Conservation (phyloP, 2,888 invertebrate species). For the Cabera pusaria region DNA sequence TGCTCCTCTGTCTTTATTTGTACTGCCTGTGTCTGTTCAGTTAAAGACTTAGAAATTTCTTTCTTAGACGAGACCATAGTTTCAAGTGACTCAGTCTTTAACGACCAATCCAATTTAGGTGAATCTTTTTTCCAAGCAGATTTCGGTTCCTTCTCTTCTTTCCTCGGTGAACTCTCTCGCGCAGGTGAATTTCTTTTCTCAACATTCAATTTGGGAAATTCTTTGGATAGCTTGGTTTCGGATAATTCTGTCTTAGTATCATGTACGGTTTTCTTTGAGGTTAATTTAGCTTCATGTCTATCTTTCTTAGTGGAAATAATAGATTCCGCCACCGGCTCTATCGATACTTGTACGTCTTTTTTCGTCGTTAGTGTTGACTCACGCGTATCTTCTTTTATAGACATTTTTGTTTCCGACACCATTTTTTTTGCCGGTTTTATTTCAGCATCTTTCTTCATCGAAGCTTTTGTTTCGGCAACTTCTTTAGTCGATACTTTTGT, state of each 20-base stretch:
- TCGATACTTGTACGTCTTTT: slow-evolving; percentile 1
- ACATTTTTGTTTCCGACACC: slow-evolving; percentile 1
- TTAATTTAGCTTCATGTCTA: neutral
- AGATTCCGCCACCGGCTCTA: slow-evolving; percentile 1
- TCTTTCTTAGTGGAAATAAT: slow-evolving; percentile 8
- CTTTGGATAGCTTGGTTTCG: slow-evolving; percentile 1
- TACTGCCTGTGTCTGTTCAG: slow-evolving; percentile 41
- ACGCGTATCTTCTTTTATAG: neutral
- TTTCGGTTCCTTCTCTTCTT: slow-evolving; percentile 14
- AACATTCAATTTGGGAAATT: slow-evolving; percentile 6
- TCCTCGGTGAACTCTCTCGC: slow-evolving; percentile 19
- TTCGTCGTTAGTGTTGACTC: too few relatives aligned
- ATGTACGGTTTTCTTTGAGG: neutral
- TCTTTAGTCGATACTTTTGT: slow-evolving; percentile 1
- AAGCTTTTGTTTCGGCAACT: neutral
- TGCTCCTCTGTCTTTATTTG: slow-evolving; percentile 64
- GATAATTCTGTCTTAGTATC: neutral
- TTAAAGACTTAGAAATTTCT: slow-evolving; percentile 34
- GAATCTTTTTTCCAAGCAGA: slow-evolving; percentile 30
- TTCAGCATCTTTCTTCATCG: neutral
- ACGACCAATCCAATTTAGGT: slow-evolving; percentile 27
- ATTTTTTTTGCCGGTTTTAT: slow-evolving; percentile 1
- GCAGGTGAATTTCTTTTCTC: slow-evolving; percentile 18
- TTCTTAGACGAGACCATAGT: slow-evolving; percentile 34
- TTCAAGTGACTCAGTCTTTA: slow-evolving; percentile 22